A percentile compares a stretch with the other conserved stretches of the same genome.
These are phyloP conservation scores for Nomada fucata DNA, from an alignment of 2,888 invertebrate genomes.

Conservation along the genomic window DNA sequence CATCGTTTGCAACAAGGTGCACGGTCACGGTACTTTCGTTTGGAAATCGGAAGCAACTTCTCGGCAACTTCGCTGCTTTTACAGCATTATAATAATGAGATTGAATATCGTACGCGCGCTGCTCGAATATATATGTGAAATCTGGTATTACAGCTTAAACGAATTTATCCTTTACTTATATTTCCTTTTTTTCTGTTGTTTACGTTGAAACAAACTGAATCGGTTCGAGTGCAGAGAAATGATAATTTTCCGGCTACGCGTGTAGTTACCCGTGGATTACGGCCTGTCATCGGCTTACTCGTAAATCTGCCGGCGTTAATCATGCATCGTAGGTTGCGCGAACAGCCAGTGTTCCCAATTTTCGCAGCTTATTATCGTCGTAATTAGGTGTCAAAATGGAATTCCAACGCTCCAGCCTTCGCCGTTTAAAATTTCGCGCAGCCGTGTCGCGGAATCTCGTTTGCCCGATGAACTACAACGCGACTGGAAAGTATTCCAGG, in stretches of 20 bases:
- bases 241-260: constrained; percentile 10
- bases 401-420: background rate
- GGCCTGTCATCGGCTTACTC: constrained; percentile 34
- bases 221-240: constrained; percentile 7
- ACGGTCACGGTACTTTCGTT: background rate
- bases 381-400: constrained; percentile 52
- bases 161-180: too few species aligned
- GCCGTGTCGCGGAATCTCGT: constrained; percentile 4
- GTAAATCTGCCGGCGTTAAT: constrained; percentile 47
- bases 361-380: constrained; percentile 52
- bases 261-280: constrained; percentile 18
- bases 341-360: constrained; percentile 41
- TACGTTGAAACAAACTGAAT: background rate
- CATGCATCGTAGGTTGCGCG: constrained; percentile 13
- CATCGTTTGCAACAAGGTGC: background rate
- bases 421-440: constrained; percentile 10
- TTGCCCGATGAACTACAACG: background rate
- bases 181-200: background rate
- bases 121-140: background rate
- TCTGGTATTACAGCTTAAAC: too few species aligned
- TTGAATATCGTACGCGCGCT: background rate
- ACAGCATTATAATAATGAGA: background rate
- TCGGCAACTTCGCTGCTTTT: background rate
- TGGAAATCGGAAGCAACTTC: background rate
- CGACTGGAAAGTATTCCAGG: background rate